Base-by-base conservation (phyloP, 2,888 invertebrate species). In the Apoda limacodes region DNA sequence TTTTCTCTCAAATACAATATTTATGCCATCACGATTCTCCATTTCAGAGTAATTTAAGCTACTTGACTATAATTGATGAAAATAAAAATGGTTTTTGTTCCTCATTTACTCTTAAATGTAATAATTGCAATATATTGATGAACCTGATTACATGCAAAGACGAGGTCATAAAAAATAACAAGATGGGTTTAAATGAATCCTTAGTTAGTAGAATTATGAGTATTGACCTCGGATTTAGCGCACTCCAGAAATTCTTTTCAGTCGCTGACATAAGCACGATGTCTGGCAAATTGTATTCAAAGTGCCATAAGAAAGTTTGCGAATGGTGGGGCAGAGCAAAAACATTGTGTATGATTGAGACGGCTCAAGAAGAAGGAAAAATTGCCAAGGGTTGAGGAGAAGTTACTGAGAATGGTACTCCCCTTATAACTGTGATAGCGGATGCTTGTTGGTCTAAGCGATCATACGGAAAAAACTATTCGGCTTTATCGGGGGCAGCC, bases 131-230 rank as follows among this genome's bases (percentile, higher is more conserved):
- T 17, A 7, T 7, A 17, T 6, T 6, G 7, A 6, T 17, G 5
- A 7, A 6, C 5, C 5, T 17, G 7, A 17, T 6, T 6, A 6
- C 17, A 17, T 17, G 5, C 17, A 17, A 17, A 6, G 17, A 17
- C 7, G 5, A 6, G 10, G 13, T n/a, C n/a, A n/a, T n/a, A n/a
- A n/a, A n/a, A n/a, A n/a, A 9, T 13, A 20, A 17, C 5, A 9
- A 25, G 26, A 13, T 34, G 34, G 25, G 20, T 27, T n/a, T 27
- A 9, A 27, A 27, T 27, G 20, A 27, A 11, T 19, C 17, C 10
- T 11, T 27, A 6, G 19, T 27, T n/a, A 12, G 19, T 19, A 13
- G 27, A 11, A 30, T 24, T 11, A 30, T 24, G 24, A 9, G 25
- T 20, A 30, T 13, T 25, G 30, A n/a, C 26, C 7, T 22, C 2